A percentile compares a stretch with the other conserved stretches of the same genome.
These are phyloP conservation scores for Hypolimnas misippus DNA, from an alignment of 2,888 invertebrate species.

Conservation along the genomic window DNA sequence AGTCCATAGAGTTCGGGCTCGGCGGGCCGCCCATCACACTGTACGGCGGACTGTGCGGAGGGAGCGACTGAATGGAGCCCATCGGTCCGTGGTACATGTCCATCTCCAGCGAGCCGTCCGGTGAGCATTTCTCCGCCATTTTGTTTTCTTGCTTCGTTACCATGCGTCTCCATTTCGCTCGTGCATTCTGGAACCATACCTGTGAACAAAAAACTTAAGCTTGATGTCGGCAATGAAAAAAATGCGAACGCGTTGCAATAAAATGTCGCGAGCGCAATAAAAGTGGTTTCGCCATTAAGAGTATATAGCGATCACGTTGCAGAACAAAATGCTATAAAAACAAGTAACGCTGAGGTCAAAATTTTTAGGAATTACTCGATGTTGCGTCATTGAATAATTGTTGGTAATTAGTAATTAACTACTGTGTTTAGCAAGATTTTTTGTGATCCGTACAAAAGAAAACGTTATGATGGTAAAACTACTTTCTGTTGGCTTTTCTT, in stretches of 20 bases:
- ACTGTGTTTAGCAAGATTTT: not conserved
- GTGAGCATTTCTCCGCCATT: constrained; percentile 88
- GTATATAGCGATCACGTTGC: constrained; percentile 5
- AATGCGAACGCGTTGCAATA: constrained; percentile 50
- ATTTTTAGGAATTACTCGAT: constrained; percentile 3
- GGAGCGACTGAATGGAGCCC: constrained; percentile 86
- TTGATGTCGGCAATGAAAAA: constrained; percentile 56
- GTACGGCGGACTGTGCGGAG: constrained; percentile 88
- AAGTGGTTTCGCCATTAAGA: constrained; percentile 17
- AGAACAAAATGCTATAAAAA: constrained; percentile 19
- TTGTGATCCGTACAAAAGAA: too few species aligned
- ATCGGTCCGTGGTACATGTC: constrained; percentile 86
- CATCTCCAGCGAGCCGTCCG: constrained; percentile 85
- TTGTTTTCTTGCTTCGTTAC: constrained; percentile 92
- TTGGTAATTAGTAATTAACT: not conserved
- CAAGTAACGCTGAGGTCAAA: constrained; percentile 6
- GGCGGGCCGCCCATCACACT: constrained; percentile 87
- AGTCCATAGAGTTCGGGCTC: constrained; percentile 89
- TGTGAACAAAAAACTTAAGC: constrained; percentile 79
- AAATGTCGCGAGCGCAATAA: constrained; percentile 53
- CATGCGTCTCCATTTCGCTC: constrained; percentile 96
- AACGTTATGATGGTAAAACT: too few species aligned
- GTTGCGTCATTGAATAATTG: not conserved
- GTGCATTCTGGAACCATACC: constrained; percentile 98
- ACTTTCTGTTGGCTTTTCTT: too few species aligned